A percentile compares a stretch with the other conserved stretches of the same genome.
Conservation (phyloP, 2,113 vertebrate genomes). For the Dicrurus megarhynchus region DNA sequence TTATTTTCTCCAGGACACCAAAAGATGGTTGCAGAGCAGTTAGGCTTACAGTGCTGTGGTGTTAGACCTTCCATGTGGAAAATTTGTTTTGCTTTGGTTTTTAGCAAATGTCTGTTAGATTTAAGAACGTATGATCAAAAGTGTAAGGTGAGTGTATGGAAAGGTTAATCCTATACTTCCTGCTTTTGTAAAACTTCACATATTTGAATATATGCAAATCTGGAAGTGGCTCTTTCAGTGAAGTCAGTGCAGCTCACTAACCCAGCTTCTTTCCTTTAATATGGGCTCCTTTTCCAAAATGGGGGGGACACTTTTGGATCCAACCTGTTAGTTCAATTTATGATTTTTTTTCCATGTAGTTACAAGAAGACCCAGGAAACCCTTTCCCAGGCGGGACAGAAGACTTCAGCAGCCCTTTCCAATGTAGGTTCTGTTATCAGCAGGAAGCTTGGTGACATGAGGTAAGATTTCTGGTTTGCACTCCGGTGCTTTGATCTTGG, state of each 20-base stretch:
- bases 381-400: slow-evolving; percentile 91
- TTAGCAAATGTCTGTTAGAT: background rate
- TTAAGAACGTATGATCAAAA: background rate
- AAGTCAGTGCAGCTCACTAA: background rate
- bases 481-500: background rate
- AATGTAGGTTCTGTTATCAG: slow-evolving; percentile 89
- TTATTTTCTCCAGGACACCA: background rate
- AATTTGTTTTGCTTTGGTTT: background rate
- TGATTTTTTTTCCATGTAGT: slow-evolving; percentile 60
- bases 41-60: background rate
- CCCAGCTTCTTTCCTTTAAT: background rate
- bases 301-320: background rate
- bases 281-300: background rate
- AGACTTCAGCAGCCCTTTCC: slow-evolving; percentile 89
- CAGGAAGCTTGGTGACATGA: slow-evolving; percentile 93
- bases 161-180: background rate
- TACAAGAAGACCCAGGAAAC: slow-evolving; percentile 99
- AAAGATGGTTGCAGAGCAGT: background rate
- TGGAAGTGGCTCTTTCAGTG: background rate
- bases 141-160: background rate
- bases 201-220: background rate
- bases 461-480: slow-evolving; percentile 71
- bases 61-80: background rate
- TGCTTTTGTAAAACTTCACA: background rate
- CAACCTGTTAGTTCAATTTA: background rate